Base-by-base conservation (phyloP, 1,140 invertebrate genomes). In the Charaxes varanes region DNA sequence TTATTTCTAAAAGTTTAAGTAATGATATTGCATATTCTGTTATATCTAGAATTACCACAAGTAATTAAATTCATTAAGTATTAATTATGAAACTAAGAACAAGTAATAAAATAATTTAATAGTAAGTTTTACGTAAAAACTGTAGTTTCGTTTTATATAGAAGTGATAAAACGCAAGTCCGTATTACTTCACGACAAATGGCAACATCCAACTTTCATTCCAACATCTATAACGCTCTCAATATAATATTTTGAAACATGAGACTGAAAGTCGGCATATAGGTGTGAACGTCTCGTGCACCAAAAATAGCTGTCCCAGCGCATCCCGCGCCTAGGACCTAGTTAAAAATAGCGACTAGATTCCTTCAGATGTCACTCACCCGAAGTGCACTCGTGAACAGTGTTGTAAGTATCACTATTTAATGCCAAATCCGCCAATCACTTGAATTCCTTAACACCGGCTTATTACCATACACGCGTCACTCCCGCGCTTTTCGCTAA, bases 241-340 rank as follows among this genome's bases (percentile, higher is more conserved):
- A 31, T 12, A 4, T 22, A 37, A 30, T 50, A 16, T 44, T 41
- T 48, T 66, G 73, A 70, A 81, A 78, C 52, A 53, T 55, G 68
- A 78, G 67, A 74, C 44, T 63, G 52, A 48, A 61, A 48, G 54
- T 65, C 19, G 21, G 17, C 27, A 19, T 65, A 73, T 67, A 68
- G 61, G 61, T 68, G 68, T 59, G 62, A 73, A 67, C 67, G 62
- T 53, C 48, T 53, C 55, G 54, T 65, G 55, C 33, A 60, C 72
- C 67, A 68, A 81, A 78, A 81, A 81, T 78, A 81, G 77, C 56
- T 66, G 46, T 62, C 60, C 49, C 44, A 52, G 65, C 53, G 62
- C 67, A 71, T 73, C 64, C 42, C 62, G 54, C 47, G 60, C 45
- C 55, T 60, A 44, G 52, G n/a, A 42, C 31, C 43, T 42, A 56